phyloP scores from a whole-genome alignment of 2,888 invertebrate genomes.

The Hypomecis atomaria region DNA sequence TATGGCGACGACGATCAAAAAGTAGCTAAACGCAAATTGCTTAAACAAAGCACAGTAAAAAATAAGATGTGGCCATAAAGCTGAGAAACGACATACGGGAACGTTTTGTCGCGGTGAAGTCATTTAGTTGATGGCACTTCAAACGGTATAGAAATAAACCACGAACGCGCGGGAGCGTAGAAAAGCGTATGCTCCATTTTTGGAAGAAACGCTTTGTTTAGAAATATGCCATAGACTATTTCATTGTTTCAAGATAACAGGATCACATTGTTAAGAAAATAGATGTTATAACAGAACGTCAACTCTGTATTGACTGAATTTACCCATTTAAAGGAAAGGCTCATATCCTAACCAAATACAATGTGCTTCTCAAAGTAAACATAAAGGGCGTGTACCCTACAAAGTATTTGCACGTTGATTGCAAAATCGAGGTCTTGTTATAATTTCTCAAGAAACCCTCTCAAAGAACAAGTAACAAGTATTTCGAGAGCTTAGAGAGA shows the following conservation, averaged over 20 bases:
- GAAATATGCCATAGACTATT: constrained; percentile 45
- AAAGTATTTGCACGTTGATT: constrained; percentile 44
- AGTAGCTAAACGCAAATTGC: constrained; percentile 38
- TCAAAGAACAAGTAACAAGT: constrained; percentile 26
- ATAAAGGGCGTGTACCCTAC: constrained; percentile 42
- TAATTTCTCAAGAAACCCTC: constrained; percentile 29
- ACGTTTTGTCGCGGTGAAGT: constrained; percentile 59
- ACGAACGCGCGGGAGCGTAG: constrained; percentile 44
- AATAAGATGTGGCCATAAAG: constrained; percentile 49
- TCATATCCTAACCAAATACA: constrained; percentile 66
- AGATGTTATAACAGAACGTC: constrained; percentile 4
- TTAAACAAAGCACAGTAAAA: constrained; percentile 43
- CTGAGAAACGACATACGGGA: constrained; percentile 51
- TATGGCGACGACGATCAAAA: constrained; percentile 31
- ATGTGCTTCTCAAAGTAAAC: constrained; percentile 50
- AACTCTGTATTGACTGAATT: constrained; percentile 24
- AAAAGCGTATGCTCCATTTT: constrained; percentile 53
- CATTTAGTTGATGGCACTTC: constrained; percentile 63
- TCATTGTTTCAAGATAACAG: constrained; percentile 38
- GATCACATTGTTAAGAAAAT: constrained; percentile 30
- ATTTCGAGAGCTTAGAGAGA: constrained; percentile 34
- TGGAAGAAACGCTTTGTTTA: constrained; percentile 62
- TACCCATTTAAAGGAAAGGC: constrained; percentile 47
- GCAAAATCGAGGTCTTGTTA: constrained; percentile 46
- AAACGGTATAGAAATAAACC: constrained; percentile 67